Base-by-base conservation (phyloP, 2,888 invertebrate genomes). In the Alsophila aescularia region DNA sequence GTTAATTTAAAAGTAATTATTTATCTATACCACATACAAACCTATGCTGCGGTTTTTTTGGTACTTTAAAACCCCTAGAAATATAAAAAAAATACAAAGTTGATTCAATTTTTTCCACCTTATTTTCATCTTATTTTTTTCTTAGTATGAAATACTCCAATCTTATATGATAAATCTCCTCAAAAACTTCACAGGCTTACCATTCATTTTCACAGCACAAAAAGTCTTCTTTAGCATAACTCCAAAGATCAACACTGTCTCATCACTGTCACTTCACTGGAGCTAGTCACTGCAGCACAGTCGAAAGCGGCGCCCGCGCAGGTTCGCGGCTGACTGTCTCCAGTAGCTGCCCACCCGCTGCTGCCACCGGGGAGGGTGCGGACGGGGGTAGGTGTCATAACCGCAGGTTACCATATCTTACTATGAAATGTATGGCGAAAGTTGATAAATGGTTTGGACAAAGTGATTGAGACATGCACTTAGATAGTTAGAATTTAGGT, bases 221-320 rank as follows among this genome's bases (percentile, higher is more conserved):
- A 76, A 77, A 79, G 79, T 85, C 85, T 85, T 70, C 64, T 73
- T 76, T 79, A 87, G 78, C 76, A 75, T 67, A 73, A 72, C 70
- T 43, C 49, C 39, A 35, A 48, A 71, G 70, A 74, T 79, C 83
- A 52, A 34, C 44, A 84, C 79, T 66, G 55, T 77, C 70, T 79
- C 88, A 90, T 89, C 89, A 89, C 89, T 83, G 69, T 74, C 87
- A 88, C 86, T 82, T 67, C 82, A 86, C 87, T 69, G 57, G 35
- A 60, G 55, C 57, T 43, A 49, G 51, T 67, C 61, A 60, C 58
- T 51, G 40, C 52, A 39, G 45, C 57, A 53, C 61, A 64, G 70
- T 67, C 54, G 66, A 73, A 73, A 77, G 75, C 73, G 70, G 67
- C 70, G 72, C 61, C 63, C 62, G 75, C 73, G 70, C 70, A 60